Base-by-base conservation (phyloP, 2,888 invertebrate species). In the Reticulitermes lucifugus region DNA sequence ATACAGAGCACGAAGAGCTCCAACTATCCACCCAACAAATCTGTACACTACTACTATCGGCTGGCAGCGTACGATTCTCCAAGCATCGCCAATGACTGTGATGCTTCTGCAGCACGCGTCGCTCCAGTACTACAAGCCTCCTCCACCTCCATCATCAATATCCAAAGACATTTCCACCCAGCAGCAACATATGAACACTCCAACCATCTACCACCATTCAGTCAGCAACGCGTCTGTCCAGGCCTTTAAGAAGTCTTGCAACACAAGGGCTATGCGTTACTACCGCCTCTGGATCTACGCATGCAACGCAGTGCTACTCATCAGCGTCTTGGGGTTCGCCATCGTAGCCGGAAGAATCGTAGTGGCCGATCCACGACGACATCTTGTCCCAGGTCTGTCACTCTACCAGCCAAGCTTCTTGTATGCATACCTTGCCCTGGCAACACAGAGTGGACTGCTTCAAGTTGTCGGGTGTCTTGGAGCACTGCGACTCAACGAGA, bases 281-380 rank as follows among this genome's bases (percentile, higher is more conserved):
- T 96, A 96, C 92, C 95, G 96, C 92, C 95, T 97, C 91, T 97
- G 97, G 97, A 97, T 97, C 91, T 97, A 97, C 94, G 96, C 96
- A 91, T 97, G 96, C 94, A 97, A 97, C 93, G 95, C 96, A 92
- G 96, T 96, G 89, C 93, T 97, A 91, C 93, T 97, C 91, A 94
- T 96, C 89, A 96, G 96, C 90, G 96, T 96, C 90, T 92, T 96
- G 88, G 95, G 96, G 86, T 96, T 96, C 91, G 94, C 95, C 89
- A 95, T 95, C 88, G 95, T 96, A 88, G 96, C 96, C 88, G 94
- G 90, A 73, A 90, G 90, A 88, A 89, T 91, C 87, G 88, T 91
- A 60, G 89, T 89, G 82, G 89, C 88, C 70, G 91, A 91, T 88
- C 89, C 89, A 71, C 89, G 90, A 85, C 88, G 91, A 51, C 87